These are phyloP conservation scores for Nothura maculosa DNA, from an alignment of 2,797 vertebrate species.

Conservation along the genomic window DNA sequence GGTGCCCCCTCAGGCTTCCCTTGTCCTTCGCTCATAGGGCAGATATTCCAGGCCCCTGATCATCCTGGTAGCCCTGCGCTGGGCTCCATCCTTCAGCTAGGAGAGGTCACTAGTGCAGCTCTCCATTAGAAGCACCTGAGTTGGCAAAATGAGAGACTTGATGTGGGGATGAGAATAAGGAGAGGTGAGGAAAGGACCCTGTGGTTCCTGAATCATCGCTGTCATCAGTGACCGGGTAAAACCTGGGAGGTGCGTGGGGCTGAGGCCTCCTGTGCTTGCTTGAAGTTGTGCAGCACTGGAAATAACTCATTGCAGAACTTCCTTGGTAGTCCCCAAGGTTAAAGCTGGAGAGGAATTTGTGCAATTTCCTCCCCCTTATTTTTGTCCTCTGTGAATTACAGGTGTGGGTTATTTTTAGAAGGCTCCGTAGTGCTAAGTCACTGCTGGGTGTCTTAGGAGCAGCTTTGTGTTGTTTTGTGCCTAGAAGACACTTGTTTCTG, in stretches of 20 bases:
- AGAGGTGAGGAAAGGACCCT: neutral
- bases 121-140: accelerated
- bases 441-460: neutral
- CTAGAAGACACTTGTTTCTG: neutral
- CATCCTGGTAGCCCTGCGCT: too few species aligned
- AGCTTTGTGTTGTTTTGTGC: neutral
- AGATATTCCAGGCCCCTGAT: too few species aligned
- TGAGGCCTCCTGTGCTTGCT: neutral
- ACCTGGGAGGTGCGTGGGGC: neutral
- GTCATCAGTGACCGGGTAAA: neutral
- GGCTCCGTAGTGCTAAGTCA: neutral
- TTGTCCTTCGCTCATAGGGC: too few species aligned
- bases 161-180: neutral
- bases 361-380: neutral
- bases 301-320: neutral
- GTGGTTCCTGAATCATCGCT: neutral
- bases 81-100: neutral
- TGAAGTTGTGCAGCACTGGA: neutral
- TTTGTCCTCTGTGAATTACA: neutral
- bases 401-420: neutral
- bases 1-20: too few species aligned
- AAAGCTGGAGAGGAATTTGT: neutral
- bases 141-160: neutral
- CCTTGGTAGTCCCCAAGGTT: neutral
- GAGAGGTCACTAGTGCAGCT: accelerated